Conservation (phyloP, 2,888 invertebrate genomes). For the Pyrrhia umbra region DNA sequence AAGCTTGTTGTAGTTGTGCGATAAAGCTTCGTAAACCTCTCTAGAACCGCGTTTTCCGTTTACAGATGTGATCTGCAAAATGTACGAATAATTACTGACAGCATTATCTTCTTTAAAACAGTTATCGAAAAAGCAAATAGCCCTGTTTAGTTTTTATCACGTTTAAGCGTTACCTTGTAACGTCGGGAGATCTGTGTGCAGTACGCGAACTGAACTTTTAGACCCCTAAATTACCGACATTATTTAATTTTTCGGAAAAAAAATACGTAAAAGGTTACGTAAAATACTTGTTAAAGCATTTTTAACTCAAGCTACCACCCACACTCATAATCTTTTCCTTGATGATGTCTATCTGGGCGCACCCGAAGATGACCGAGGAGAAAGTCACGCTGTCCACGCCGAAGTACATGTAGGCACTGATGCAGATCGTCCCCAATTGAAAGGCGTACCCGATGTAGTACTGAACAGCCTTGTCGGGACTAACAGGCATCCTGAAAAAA, state of each 20-base stretch:
- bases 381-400: constrained; percentile 85
- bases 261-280: too few relatives aligned
- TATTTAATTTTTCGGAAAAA: too few relatives aligned
- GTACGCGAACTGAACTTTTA: too few relatives aligned
- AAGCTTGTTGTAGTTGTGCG: constrained; percentile 73
- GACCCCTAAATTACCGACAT: too few relatives aligned
- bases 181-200: too few relatives aligned
- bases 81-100: too few relatives aligned
- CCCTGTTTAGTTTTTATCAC: too few relatives aligned
- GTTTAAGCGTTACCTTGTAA: too few relatives aligned
- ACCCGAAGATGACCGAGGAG: constrained; percentile 83
- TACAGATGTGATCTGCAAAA: constrained; percentile 61
- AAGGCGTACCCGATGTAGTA: constrained; percentile 81
- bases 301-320: too few relatives aligned
- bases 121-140: too few relatives aligned
- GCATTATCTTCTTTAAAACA: too few relatives aligned
- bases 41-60: constrained; percentile 43
- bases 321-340: constrained; percentile 83
- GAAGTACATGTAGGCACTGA: constrained; percentile 86
- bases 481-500: constrained; percentile 84
- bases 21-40: constrained; percentile 39
- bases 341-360: constrained; percentile 84
- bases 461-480: constrained; percentile 72
- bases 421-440: constrained; percentile 80
- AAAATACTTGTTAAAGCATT: too few relatives aligned